Conservation (phyloP, 2,113 vertebrate species). For the Mixornis gularis region DNA sequence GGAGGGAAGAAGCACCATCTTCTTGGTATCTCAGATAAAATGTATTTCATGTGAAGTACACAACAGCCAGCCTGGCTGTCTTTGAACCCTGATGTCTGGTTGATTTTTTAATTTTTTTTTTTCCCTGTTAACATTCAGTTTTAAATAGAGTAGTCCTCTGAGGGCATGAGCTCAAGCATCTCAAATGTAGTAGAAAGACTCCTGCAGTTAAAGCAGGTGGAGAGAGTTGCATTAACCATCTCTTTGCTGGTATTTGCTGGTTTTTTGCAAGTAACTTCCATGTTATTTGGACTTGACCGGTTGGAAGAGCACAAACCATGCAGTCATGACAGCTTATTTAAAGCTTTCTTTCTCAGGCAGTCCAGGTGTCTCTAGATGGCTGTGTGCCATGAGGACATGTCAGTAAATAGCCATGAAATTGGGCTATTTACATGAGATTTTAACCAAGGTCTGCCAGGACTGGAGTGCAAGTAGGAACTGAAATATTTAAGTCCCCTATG, state of each 20-base stretch:
- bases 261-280: not conserved
- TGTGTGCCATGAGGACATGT: not conserved
- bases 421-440: not conserved
- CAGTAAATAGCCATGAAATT: constrained; percentile 10
- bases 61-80: not conserved
- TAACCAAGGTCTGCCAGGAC: not conserved
- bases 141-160: not conserved
- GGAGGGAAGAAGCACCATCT: not conserved
- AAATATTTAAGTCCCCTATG: not conserved
- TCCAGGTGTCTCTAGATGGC: not conserved
- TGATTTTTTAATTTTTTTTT: not conserved
- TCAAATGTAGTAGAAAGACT: not conserved
- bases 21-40: not conserved
- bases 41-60: not conserved
- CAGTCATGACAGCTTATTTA: not conserved
- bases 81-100: not conserved
- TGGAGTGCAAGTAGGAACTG: not conserved
- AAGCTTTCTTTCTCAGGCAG: not conserved
- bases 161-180: not conserved
- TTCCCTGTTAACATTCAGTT: not conserved
- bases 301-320: not conserved
- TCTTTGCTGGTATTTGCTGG: not conserved
- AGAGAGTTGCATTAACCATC: not conserved
- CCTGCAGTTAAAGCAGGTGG: fast-evolving
- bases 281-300: not conserved